Base-by-base conservation (phyloP, 2,888 invertebrate species). In the Ectemnius continuus region DNA sequence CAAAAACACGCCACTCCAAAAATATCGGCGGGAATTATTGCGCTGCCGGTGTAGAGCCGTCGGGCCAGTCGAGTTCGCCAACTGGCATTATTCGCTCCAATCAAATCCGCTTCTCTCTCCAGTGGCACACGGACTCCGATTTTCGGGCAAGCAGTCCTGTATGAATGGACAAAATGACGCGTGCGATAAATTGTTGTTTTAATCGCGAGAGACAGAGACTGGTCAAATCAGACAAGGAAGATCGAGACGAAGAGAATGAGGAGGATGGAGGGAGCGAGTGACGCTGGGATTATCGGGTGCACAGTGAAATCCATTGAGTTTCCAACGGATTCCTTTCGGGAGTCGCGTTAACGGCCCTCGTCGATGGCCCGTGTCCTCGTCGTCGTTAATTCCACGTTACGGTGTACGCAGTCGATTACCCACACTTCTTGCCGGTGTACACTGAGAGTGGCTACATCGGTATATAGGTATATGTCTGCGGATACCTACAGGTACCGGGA, bases 381-480 rank as follows among this genome's bases (percentile, higher is more conserved):
- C 70, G 70, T 61, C 73, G 79, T 83, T 83, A 81, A 83, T 83
- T 83, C 73, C 76, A 61, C 71, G 70, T 76, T 66, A 71, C 75
- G 58, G 71, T 71, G 73, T 76, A 73, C 65, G 65, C 61, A 65
- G n/a, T 26, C 73, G 70, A 70, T 75, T 69, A 73, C 74, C 57
- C 61, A 36, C 62, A 60, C 70, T 73, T 69, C 36, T 36, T 36
- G 36, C 36, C 36, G 36, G 11, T 36, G 8, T 36, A 11, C 36
- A 36, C 36, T 6, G 1, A 36, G 36, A 36, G 36, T 36, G 36
- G 1, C 8, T 36, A 36, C 36, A 36, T 36, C 0, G 6, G 6
- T 11, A 8, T 8, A 36, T 36, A 23, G 23, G 3, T 73, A 66
- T 61, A 63, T 23, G 65, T 58, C 56, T 61, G 48, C 60, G 46